Percentiles rank a stretch among this genome's conserved stretches.
phyloP scores from a whole-genome alignment of 2,888 invertebrate species.

The Orgyia antiqua region DNA sequence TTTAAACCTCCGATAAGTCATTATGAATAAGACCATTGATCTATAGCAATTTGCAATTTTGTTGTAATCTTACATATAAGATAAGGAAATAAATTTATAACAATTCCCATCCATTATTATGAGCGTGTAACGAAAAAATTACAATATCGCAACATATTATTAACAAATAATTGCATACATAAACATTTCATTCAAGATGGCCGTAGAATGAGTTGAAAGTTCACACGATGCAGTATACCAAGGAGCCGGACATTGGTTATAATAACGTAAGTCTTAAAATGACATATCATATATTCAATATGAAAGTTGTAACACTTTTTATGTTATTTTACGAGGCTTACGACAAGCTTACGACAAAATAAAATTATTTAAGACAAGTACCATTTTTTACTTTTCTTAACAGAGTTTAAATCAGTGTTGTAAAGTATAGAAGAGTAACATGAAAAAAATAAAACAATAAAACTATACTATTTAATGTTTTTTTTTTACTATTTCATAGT shows the following conservation, averaged over 20 bases:
- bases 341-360: too few relatives aligned
- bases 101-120: conserved; percentile 5
- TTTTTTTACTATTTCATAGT: too few relatives aligned
- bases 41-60: conserved; percentile 1
- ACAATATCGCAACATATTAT: conserved; percentile 2
- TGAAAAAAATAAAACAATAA: too few relatives aligned
- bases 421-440: too few relatives aligned
- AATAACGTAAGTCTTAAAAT: not conserved
- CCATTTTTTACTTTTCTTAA: too few relatives aligned
- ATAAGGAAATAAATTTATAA: not conserved
- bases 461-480: too few relatives aligned
- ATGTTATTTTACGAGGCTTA: too few relatives aligned
- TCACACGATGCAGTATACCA: not conserved
- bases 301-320: conserved; percentile 6
- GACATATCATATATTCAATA: not conserved
- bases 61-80: not conserved
- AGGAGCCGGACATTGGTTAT: conserved; percentile 1
- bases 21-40: too few relatives aligned
- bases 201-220: conserved; percentile 6
- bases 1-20: too few relatives aligned
- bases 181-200: not conserved
- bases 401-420: too few relatives aligned
- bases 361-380: too few relatives aligned
- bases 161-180: conserved; percentile 4
- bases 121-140: conserved; percentile 3